Percentiles rank a stretch among this genome's conserved stretches.
These are phyloP conservation scores for Heliconius congener DNA, from an alignment of 1,140 invertebrate species.

Conservation along the genomic window DNA sequence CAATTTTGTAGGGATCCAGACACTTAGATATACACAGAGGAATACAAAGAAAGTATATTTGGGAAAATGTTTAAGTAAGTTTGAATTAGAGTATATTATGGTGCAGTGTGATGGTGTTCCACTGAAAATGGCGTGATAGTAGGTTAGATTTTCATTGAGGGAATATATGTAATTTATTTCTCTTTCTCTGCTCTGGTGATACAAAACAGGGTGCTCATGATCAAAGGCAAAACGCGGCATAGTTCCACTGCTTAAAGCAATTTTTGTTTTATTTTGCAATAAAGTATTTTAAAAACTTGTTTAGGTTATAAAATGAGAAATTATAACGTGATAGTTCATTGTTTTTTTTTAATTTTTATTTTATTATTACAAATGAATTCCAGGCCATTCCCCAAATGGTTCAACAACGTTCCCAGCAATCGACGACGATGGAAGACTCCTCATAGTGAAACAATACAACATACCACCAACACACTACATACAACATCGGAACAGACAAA, in stretches of 20 bases:
- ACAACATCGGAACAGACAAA: constrained; percentile 55
- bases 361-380: constrained; percentile 8
- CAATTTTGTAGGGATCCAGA: constrained; percentile 78
- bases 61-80: constrained; percentile 82
- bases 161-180: too few relatives aligned
- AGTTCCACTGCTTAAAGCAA: too few relatives aligned
- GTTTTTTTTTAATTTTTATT: not conserved
- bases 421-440: constrained; percentile 63
- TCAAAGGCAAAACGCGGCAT: too few relatives aligned
- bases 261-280: too few relatives aligned
- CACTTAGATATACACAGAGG: constrained; percentile 81
- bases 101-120: too few relatives aligned
- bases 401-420: constrained; percentile 66
- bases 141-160: too few relatives aligned
- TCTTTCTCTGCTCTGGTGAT: too few relatives aligned
- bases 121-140: too few relatives aligned
- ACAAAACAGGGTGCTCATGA: too few relatives aligned
- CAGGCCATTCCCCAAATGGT: constrained; percentile 68
- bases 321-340: not conserved
- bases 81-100: not conserved
- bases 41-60: constrained; percentile 79
- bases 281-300: too few relatives aligned
- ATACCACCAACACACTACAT: constrained; percentile 55
- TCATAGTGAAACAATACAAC: constrained; percentile 81
- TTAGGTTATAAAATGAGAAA: too few relatives aligned